Evolutionary conservation across 2,888 invertebrate genomes (phyloP).

Genomic region (Sericinus montela): DNA sequence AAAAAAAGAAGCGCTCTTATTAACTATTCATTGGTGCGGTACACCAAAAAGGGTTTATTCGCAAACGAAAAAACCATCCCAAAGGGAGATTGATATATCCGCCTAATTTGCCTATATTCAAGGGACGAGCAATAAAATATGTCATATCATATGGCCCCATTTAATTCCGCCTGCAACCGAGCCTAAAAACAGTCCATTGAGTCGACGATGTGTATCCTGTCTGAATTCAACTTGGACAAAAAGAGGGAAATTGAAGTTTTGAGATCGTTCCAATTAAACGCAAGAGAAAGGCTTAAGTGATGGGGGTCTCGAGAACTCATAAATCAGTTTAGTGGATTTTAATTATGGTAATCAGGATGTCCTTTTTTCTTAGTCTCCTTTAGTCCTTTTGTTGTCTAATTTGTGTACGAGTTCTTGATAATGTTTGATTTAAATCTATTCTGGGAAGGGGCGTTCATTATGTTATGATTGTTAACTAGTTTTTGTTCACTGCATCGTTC

Average conservation of each 20-base stretch:
- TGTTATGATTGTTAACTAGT: slow-evolving; percentile 5
- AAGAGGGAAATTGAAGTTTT: slow-evolving; percentile 54
- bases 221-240: slow-evolving; percentile 51
- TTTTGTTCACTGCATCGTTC: slow-evolving; percentile 1
- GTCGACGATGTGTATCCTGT: slow-evolving; percentile 66
- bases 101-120: slow-evolving; percentile 70
- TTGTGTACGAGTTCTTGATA: slow-evolving; percentile 30
- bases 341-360: slow-evolving; percentile 52
- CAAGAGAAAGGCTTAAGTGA: slow-evolving; percentile 60
- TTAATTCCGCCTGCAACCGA: slow-evolving; percentile 53
- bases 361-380: slow-evolving; percentile 33
- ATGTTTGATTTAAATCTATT: slow-evolving; percentile 32
- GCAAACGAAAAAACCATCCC: slow-evolving; percentile 39
- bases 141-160: slow-evolving; percentile 69
- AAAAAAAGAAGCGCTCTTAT: slow-evolving; percentile 29
- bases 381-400: slow-evolving; percentile 42
- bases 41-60: slow-evolving; percentile 35
- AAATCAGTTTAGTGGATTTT: slow-evolving; percentile 50
- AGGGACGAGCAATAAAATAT: slow-evolving; percentile 63
- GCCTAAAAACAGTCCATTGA: slow-evolving; percentile 63
- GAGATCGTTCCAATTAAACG: slow-evolving; percentile 63
- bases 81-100: slow-evolving; percentile 71
- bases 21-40: slow-evolving; percentile 52
- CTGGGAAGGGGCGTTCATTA: slow-evolving; percentile 18
- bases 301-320: slow-evolving; percentile 57